Evolutionary conservation across 1,140 invertebrate species (phyloP).

Genomic region (Idris sp.): DNA sequence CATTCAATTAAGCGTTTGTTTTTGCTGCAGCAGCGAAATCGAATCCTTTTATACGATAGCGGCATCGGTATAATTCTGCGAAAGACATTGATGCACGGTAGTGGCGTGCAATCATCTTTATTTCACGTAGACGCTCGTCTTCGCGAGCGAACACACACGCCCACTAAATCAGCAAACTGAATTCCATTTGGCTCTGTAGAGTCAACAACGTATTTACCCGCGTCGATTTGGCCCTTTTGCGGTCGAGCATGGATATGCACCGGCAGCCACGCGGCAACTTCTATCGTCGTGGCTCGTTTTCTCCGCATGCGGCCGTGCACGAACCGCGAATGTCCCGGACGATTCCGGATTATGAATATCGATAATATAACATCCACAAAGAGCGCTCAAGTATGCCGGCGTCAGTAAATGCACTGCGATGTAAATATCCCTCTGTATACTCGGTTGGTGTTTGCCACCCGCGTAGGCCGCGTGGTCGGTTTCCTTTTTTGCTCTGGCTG

Average conservation of each 20-base stretch:
- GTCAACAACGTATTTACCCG: conserved; percentile 76
- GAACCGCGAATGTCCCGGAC: conserved; percentile 64
- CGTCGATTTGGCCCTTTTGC: conserved; percentile 75
- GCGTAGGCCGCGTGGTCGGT: conserved; percentile 46
- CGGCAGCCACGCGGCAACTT: conserved; percentile 36
- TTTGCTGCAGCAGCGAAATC: background rate
- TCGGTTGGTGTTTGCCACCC: conserved; percentile 58
- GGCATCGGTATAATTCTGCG: conserved; percentile 19
- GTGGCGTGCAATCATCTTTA: conserved; percentile 30
- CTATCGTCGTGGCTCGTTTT: conserved; percentile 34
- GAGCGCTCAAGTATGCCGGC: conserved; percentile 48
- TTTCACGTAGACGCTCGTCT: conserved; percentile 6
- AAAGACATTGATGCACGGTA: conserved; percentile 34
- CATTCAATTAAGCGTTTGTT: conserved; percentile 7
- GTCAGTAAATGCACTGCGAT: conserved; percentile 58
- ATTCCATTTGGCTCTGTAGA: conserved; percentile 74
- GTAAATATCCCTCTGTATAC: conserved; percentile 66
- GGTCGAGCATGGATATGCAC: conserved; percentile 63
- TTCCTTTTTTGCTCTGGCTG: conserved; percentile 28
- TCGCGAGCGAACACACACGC: conserved; percentile 58
- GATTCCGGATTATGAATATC: conserved; percentile 73
- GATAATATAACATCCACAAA: conserved; percentile 66
- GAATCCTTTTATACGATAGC: conserved; percentile 1
- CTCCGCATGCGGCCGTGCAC: conserved; percentile 66
- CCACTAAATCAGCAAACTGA: conserved; percentile 74